Base-by-base conservation (phyloP, 2,888 invertebrate genomes). In the Sphinx pinastri region DNA sequence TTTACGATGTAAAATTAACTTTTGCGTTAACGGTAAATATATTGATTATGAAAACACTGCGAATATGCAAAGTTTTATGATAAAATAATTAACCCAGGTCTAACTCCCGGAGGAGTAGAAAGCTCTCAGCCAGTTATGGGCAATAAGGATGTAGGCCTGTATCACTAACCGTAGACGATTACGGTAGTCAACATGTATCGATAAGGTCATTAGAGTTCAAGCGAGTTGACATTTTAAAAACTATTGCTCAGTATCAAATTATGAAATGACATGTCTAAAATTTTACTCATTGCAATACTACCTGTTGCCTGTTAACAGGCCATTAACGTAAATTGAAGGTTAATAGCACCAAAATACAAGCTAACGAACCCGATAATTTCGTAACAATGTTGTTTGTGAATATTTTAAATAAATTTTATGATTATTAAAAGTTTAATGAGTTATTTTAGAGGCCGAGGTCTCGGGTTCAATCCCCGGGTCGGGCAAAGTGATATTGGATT, bases 321-420 rank as follows among this genome's bases (percentile, higher is more conserved):
- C 72, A 76, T 76, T 75, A 76, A 72, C 69, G 38, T 70, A 73
- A 72, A 67, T 57, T 52, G 82, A 85, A 87, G 87, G 87, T 80
- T 84, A 82, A 79, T 80, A 70, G 73, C 76, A 74, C 71, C 70
- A 67, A 75, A 77, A 78, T 74, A 77, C 78, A 79, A 79, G 79
- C 77, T 78, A 80, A 82, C 76, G 69, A 76, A 78, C 78, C 73
- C 68, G 68, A 51, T 25, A 6, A 74, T 80, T 80, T 81, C 77
- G 75, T 77, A 78, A 81, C 69, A 75, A 49, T 69, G 67, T 71
- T 68, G 67, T 59, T 68, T 71, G 71, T 58, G 51, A 57, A 57
- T 70, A 47, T 67, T 70, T 47, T 67, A 55, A 55, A 16, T 60
- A 16, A 11, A 38, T 67, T 66, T 49, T 66, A 38, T 63, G 38